Base-by-base conservation (phyloP, 2,113 vertebrate species). In the Ciconia stormi region DNA sequence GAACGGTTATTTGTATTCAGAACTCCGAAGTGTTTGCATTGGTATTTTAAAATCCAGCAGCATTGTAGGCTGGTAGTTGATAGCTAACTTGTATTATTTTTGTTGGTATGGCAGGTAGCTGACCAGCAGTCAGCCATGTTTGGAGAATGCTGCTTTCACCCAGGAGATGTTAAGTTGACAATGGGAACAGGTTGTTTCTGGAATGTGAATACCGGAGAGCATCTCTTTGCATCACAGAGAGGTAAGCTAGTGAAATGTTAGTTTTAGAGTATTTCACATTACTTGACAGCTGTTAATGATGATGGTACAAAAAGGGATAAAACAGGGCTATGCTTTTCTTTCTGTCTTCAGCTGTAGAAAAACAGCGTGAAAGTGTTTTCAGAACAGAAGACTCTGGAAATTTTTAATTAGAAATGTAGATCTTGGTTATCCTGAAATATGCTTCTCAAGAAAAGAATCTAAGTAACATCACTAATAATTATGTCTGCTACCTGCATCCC, bases 111-210 rank as follows among this genome's bases (percentile, higher is more conserved):
- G 15, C 94, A 99, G 99, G 99, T 99, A 29, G 99, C 99, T 5
- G 99, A 99, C 96, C 99, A 99, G 95, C 99, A 99, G 97, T 98
- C 99, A 20, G 99, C 99, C 62, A 99, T 99, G 99, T 99, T 99
- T 97, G 99, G 99, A 71, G 98, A 99, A 82, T 99, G 99, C 97
- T 99, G 99, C 97, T 99, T 99, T 96, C 98, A 99, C 20, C 92
- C 93, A 2, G 99, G 99, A 62, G 99, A 99, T 50, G 98, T 99
- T 81, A 99, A 99, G 92, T 94, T 99, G 93, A 99, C 99, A 8
- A 99, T 99, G 99, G 99, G 99, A 94, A 99, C 99, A 2, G 99
- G 99, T 47, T 99, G 99, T 13, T 99, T 99, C 96, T 98, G 99
- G 99, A 97, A 99, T 82, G 99, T 99, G 90, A 99, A 99, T 96